A percentile compares a stretch with the other conserved stretches of the same genome.
Evolutionary conservation across 2,888 invertebrate species (phyloP).

Genomic region (Anthophora plumipes): DNA sequence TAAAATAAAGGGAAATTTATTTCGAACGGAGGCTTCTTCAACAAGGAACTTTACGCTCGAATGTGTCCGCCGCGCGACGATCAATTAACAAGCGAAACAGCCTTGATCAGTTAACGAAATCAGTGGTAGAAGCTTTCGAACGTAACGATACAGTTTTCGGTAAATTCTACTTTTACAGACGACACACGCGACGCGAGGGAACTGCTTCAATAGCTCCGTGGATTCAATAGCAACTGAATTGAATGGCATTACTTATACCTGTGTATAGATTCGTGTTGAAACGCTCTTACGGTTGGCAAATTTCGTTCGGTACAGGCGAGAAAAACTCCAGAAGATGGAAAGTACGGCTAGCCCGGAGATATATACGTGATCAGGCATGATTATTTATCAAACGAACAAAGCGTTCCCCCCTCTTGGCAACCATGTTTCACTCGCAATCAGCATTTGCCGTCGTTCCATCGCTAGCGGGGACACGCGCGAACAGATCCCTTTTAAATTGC

Average conservation of each 20-base stretch:
- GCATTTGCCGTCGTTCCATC: conserved; percentile 11
- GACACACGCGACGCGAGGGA: too few relatives aligned
- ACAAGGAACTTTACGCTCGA: neutral
- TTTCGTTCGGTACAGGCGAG: neutral
- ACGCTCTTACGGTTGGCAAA: neutral
- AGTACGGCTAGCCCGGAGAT: too few relatives aligned
- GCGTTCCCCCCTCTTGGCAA: conserved; percentile 5
- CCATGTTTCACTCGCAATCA: conserved; percentile 32
- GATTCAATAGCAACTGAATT: too few relatives aligned
- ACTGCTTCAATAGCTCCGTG: too few relatives aligned
- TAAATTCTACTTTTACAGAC: neutral
- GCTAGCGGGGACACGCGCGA: conserved; percentile 4
- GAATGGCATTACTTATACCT: too few relatives aligned
- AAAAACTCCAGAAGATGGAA: neutral
- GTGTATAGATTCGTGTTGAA: fast-evolving
- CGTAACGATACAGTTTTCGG: neutral
- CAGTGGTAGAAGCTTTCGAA: neutral
- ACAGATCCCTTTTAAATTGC: conserved; percentile 15
- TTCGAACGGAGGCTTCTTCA: conserved; percentile 2
- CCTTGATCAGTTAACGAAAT: neutral
- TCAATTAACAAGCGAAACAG: conserved; percentile 15
- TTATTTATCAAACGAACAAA: conserved; percentile 53
- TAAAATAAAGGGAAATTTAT: conserved; percentile 32
- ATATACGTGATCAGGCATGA: too few relatives aligned
- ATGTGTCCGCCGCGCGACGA: neutral